A percentile compares a stretch with the other conserved stretches of the same genome.
Evolutionary conservation across 2,113 vertebrate genomes (phyloP).

Genomic region (Miniopterus natalensis): DNA sequence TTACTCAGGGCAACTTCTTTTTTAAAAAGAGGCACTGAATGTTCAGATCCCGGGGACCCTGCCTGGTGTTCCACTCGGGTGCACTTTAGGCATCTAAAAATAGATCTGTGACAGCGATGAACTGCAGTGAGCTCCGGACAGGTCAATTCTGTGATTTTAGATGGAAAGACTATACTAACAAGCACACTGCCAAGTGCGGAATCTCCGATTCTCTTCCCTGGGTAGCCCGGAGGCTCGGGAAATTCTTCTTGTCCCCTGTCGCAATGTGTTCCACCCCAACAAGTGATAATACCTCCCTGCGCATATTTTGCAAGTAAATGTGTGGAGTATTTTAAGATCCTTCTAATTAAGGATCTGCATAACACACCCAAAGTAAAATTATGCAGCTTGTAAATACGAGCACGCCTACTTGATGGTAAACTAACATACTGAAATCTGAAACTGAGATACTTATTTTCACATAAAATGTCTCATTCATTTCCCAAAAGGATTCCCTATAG

Average conservation of each 20-base stretch:
- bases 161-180: slow-evolving; percentile 51
- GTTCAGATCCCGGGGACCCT: slow-evolving; percentile 53
- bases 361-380: background rate
- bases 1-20: slow-evolving; percentile 73
- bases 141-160: slow-evolving; percentile 67
- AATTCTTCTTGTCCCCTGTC: background rate
- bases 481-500: background rate
- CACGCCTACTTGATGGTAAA: background rate
- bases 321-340: slow-evolving; percentile 1
- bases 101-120: slow-evolving; percentile 41
- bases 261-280: background rate
- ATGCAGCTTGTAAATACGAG: background rate
- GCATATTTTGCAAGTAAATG: background rate
- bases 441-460: background rate
- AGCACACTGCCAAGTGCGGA: slow-evolving; percentile 35
- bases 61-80: slow-evolving; percentile 6
- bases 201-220: slow-evolving; percentile 39
- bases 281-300: slow-evolving; percentile 24
- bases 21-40: slow-evolving; percentile 74
- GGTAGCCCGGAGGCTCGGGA: slow-evolving; percentile 9
- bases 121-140: slow-evolving; percentile 64
- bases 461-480: slow-evolving; percentile 31
- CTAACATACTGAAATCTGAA: background rate
- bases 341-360: slow-evolving; percentile 18
- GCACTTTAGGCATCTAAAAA: slow-evolving; percentile 68